phyloP scores from a whole-genome alignment of 2,797 vertebrate genomes.

The Loriculus beryllinus region DNA sequence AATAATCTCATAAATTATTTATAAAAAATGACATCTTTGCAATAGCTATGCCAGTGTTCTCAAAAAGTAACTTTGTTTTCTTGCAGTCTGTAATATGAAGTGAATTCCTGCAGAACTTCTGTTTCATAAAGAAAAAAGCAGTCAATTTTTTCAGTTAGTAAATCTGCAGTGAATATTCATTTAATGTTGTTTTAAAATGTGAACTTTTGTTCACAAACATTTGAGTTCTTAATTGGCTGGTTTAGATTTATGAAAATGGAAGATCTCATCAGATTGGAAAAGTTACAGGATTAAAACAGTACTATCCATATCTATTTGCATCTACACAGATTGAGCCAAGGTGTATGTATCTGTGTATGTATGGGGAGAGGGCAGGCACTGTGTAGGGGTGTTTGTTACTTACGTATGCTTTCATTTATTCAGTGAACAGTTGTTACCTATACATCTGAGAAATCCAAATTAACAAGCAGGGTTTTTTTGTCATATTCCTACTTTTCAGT shows the following conservation, averaged over 20 bases:
- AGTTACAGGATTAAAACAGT: background rate
- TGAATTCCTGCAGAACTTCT: constrained; percentile 27
- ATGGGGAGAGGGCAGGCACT: background rate
- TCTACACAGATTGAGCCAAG: background rate
- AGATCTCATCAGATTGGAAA: background rate
- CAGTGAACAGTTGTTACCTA: background rate
- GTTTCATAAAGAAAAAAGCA: constrained; percentile 44
- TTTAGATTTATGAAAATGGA: background rate
- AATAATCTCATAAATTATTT: background rate
- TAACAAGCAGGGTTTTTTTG: background rate
- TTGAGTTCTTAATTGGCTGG: background rate
- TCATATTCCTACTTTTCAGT: background rate
- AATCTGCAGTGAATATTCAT: constrained; percentile 20
- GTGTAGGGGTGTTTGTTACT: background rate
- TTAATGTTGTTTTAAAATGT: background rate
- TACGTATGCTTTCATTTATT: background rate
- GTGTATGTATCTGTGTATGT: accelerated
- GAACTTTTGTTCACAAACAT: background rate
- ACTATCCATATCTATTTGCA: background rate
- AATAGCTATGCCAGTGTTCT: constrained; percentile 3
- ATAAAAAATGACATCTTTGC: background rate
- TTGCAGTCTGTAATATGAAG: constrained; percentile 26
- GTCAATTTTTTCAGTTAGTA: constrained; percentile 7
- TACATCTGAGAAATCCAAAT: background rate
- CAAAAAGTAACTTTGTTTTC: constrained; percentile 23